Base-by-base conservation (phyloP, 2,113 vertebrate genomes). In the Acanthochromis polyacanthus region DNA sequence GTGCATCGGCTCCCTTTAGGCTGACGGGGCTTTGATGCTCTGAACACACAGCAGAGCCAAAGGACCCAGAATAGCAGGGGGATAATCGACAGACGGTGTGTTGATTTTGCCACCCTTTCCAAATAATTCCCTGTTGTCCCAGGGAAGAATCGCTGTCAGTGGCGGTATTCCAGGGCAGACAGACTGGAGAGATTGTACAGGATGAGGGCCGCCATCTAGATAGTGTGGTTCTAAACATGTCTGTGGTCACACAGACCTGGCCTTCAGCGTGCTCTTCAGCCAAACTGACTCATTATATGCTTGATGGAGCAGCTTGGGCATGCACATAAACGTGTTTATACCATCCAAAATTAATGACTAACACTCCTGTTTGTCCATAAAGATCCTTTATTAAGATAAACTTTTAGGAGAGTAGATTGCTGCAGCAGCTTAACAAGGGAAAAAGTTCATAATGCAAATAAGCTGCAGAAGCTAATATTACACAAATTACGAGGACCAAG, bases 101-200 rank as follows among this genome's bases (percentile, higher is more conserved):
- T 89, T 87, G 85, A 82, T 88, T 92, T 92, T 83, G 70, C 59
- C 75, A 73, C 80, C 70, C 78, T 84, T 87, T 75, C 86, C 83
- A 89, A 88, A 91, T 88, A 88, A 84, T 82, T 89, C 82, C 73
- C 83, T 80, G 85, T 90, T 89, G 89, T 90, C 81, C 71, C 80
- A 88, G 82, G 50, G 66, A 86, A 80, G 78, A 92, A 82, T 81
- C 30, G 53, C 69, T 56, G 82, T 86, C 79, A 62, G 76, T 84
- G 83, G 75, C 67, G 25, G 75, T 71, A 87, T 91, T 91, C 88
- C 90, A 84, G 84, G 57, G 74, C 68, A 75, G 84, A 46, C 82
- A 62, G 86, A 75, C 82, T 55, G 71, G 4, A 78, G 83, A 81
- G 61, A 82, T 87, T 79, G 86, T 50, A 59, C 36, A 61, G 48